Percentiles rank a stretch among this genome's conserved stretches.
These are phyloP conservation scores for Crenichthys baileyi DNA, from an alignment of 2,797 vertebrate species.

Conservation along the genomic window DNA sequence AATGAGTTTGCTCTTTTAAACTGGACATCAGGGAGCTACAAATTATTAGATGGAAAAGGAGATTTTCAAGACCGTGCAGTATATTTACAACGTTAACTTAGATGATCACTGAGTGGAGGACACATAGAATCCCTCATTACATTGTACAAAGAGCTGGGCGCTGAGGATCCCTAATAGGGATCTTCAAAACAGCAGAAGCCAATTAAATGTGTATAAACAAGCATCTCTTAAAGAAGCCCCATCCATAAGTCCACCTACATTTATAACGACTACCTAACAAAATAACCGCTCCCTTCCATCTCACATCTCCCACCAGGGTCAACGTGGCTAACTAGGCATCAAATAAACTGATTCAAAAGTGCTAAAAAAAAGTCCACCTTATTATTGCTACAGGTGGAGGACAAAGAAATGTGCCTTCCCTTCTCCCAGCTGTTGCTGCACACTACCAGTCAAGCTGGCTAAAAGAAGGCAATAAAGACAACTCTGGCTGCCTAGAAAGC, in stretches of 20 bases:
- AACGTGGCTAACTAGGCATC: neutral
- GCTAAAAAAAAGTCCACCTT: neutral
- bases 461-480: neutral
- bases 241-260: slow-evolving; percentile 31
- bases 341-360: neutral
- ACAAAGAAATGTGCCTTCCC: neutral
- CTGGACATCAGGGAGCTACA: neutral
- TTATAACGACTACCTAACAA: slow-evolving; percentile 7
- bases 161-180: slow-evolving; percentile 16
- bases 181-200: slow-evolving; percentile 9
- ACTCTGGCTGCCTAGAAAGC: neutral
- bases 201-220: slow-evolving; percentile 34
- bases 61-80: neutral
- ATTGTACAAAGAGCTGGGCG: slow-evolving; percentile 1
- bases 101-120: slow-evolving; percentile 3
- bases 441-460: neutral
- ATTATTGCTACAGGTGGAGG: neutral
- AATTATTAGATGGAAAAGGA: slow-evolving; percentile 9
- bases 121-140: neutral
- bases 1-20: slow-evolving; percentile 6
- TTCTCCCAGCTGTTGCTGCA: neutral
- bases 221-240: slow-evolving; percentile 4
- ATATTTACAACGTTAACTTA: neutral
- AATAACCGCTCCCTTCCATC: slow-evolving; percentile 6
- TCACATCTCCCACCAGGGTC: neutral